Conservation (phyloP, 2,888 invertebrate genomes). For the Cetonia aurata region DNA sequence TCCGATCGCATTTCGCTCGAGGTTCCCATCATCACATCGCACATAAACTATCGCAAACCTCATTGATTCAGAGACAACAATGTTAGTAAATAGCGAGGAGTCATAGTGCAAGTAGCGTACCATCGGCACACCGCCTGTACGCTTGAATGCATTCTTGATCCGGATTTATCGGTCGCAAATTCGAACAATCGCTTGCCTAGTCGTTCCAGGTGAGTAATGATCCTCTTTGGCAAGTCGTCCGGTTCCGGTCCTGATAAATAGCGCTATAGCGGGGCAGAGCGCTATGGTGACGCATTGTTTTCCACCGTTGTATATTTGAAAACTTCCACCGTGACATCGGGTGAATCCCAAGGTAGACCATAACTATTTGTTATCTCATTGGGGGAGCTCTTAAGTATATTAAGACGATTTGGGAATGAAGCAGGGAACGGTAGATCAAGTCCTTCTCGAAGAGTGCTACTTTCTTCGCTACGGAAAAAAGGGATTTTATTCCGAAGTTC, state of each 20-base stretch:
- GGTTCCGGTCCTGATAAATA: constrained; percentile 55
- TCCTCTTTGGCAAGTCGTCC: constrained; percentile 53
- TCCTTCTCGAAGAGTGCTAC: no score
- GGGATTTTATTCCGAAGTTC: no score
- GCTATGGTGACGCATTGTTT: constrained; percentile 10
- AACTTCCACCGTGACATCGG: constrained; percentile 9
- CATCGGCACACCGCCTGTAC: constrained; percentile 18
- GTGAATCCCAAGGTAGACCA: background rate
- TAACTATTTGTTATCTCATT: constrained; percentile 20
- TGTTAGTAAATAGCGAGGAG: constrained; percentile 23
- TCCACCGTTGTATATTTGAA: constrained; percentile 18
- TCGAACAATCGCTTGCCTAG: constrained; percentile 55
- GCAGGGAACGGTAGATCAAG: no score
- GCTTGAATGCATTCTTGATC: constrained; percentile 29
- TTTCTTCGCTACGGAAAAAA: no score
- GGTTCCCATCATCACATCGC: constrained; percentile 5
- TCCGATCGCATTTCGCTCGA: no score
- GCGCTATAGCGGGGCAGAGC: background rate
- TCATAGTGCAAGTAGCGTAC: constrained; percentile 29
- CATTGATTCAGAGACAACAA: constrained; percentile 21
- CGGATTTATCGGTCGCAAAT: constrained; percentile 54
- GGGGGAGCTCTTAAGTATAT: constrained; percentile 24
- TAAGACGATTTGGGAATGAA: background rate
- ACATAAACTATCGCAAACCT: constrained; percentile 16
- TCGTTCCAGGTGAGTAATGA: constrained; percentile 57